Evolutionary conservation across 2,797 vertebrate genomes (phyloP), one percentile per base, ranked within the genome.

Genomic region (Danio tinwini): DNA sequence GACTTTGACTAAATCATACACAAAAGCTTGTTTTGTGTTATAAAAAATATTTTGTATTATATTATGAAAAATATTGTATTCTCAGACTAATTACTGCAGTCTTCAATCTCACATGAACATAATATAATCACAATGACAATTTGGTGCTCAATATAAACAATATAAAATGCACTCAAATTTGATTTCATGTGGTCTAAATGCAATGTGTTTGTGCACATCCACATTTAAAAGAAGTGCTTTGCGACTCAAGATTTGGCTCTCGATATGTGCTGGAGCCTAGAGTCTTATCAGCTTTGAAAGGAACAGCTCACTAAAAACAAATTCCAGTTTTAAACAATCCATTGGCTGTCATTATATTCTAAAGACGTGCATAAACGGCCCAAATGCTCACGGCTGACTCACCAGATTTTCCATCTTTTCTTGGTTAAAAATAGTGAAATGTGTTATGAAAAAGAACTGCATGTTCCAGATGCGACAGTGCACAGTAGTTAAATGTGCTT

Each of bases 261-360:
- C 7, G 65, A 78, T 71, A 52, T 62, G 16, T 42, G 13, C 45
- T 53, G 56, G 19, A 71, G 55, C 50, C 45, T 61, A 40, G 2
- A 2, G 37, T 78, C 55, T 78, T 70, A 62, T 78, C 65, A 52
- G 65, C 65, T 78, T 52, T 53, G 45, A 70, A 62, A 70, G 17
- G 37, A 70, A 59, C 47, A 52, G 65, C 65, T 68, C 44, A 61
- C 45, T 69, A 61, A 70, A 78, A 78, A 70, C 52, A 70, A 21
- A 70, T 50, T 14, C 4, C 13, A 70, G 37, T 9, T 61, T 70
- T 78, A 78, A 78, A 71, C 55, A 70, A 78, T 42, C 65, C 45
- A 78, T 71, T 78, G 78, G 7, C 29, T 70, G 45, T 71, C 45
- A 44, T 61, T 29, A 62, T 42, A 78, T 37, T 71, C 17, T 61